phyloP scores from a whole-genome alignment of 2,113 vertebrate species.

The Pseudorectes ferrugineus region DNA sequence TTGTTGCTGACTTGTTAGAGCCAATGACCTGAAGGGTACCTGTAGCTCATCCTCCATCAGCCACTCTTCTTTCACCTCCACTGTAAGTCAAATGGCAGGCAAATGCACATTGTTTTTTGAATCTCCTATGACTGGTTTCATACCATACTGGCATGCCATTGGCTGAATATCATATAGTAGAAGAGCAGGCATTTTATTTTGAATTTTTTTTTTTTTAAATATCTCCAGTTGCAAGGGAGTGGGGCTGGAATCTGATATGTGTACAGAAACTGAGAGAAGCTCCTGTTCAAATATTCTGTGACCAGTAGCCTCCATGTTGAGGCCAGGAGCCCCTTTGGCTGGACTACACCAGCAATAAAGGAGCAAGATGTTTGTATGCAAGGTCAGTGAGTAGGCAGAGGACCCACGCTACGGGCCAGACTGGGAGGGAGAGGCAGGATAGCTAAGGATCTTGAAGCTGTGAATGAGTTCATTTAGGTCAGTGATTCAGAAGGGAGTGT shows the following conservation, averaged over 20 bases:
- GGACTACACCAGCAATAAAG: not conserved
- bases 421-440: not conserved
- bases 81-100: not conserved
- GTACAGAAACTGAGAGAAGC: not conserved
- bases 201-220: no score
- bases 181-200: not conserved
- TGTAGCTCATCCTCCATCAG: not conserved
- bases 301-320: not conserved
- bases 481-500: not conserved
- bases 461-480: not conserved
- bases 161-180: not conserved
- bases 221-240: not conserved
- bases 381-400: not conserved
- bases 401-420: accelerated
- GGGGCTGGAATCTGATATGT: not conserved
- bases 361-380: not conserved
- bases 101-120: not conserved
- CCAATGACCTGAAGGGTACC: not conserved
- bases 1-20: not conserved
- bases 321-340: not conserved
- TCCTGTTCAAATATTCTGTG: not conserved
- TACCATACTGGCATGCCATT: not conserved
- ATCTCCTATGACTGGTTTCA: not conserved
- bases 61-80: not conserved
- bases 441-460: not conserved